phyloP scores from a whole-genome alignment of 2,888 invertebrate genomes.

The Chromoteleia sp. region DNA sequence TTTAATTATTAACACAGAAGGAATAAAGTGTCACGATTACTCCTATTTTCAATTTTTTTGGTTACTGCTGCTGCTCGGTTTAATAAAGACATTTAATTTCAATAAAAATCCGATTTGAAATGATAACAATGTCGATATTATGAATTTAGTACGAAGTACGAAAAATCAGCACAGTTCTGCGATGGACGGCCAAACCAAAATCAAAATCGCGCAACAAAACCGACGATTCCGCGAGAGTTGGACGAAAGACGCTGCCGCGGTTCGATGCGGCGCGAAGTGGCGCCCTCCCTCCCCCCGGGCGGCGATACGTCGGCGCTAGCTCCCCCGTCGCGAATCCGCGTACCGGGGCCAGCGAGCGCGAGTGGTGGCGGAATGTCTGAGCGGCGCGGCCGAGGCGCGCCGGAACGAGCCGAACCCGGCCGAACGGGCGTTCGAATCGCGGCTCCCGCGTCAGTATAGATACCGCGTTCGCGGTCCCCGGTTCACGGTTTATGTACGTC shows the following conservation, averaged over 20 bases:
- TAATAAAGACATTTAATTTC: no score
- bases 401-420: slow-evolving; percentile 79
- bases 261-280: slow-evolving; percentile 26
- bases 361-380: slow-evolving; percentile 75
- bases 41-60: no score
- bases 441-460: slow-evolving; percentile 84
- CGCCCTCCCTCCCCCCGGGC: slow-evolving; percentile 35
- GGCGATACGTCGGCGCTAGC: slow-evolving; percentile 34
- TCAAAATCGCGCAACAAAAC: not conserved
- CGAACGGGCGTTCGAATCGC: slow-evolving; percentile 83
- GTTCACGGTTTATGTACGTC: slow-evolving; percentile 83
- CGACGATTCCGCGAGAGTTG: not conserved
- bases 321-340: slow-evolving; percentile 52
- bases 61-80: no score
- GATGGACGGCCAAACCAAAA: not conserved
- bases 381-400: slow-evolving; percentile 75
- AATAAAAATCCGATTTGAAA: no score
- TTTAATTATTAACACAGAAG: no score
- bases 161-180: no score
- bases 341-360: slow-evolving; percentile 25
- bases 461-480: slow-evolving; percentile 85
- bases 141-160: no score
- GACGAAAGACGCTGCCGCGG: slow-evolving; percentile 18
- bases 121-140: no score
- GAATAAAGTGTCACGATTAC: no score